These are phyloP conservation scores for Podarcis muralis DNA, from an alignment of 2,113 vertebrate species.

Conservation along the genomic window DNA sequence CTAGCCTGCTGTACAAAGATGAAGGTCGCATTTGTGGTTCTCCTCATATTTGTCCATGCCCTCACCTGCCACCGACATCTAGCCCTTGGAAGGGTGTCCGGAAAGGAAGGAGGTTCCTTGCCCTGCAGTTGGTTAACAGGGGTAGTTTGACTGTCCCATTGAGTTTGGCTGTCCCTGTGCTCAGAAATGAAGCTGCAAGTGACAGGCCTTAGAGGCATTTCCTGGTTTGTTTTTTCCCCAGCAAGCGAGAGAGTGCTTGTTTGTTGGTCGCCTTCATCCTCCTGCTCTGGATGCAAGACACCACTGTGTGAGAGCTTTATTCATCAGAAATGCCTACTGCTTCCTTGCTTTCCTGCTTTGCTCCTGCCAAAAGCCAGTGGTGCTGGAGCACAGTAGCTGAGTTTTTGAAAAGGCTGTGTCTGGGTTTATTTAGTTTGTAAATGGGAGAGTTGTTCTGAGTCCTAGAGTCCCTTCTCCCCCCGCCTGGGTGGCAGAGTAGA, in stretches of 20 bases:
- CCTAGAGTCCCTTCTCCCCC: neutral
- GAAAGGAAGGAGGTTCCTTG: neutral
- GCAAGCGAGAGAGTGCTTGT: neutral
- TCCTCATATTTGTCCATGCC: too few species aligned
- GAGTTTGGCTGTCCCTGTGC: neutral
- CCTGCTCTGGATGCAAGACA: slow-evolving; percentile 6
- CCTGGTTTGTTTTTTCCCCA: too few species aligned
- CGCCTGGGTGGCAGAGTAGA: neutral
- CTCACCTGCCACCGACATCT: too few species aligned
- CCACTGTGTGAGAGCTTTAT: slow-evolving; percentile 10
- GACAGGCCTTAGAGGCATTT: neutral
- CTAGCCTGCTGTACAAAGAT: too few species aligned
- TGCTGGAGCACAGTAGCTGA: neutral
- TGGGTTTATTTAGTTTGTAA: slow-evolving; percentile 29
- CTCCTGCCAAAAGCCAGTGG: neutral
- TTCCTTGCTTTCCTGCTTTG: neutral
- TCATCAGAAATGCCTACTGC: slow-evolving; percentile 15
- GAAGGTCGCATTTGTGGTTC: too few species aligned
- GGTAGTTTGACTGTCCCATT: neutral
- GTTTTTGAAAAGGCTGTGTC: slow-evolving; percentile 18
- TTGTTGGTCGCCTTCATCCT: neutral
- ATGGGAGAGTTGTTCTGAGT: slow-evolving; percentile 30
- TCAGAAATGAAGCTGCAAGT: neutral
- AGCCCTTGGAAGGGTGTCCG: too few species aligned
- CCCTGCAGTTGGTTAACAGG: neutral